Conservation (phyloP, 2,797 vertebrate genomes). For the Peromyscus eremicus region DNA sequence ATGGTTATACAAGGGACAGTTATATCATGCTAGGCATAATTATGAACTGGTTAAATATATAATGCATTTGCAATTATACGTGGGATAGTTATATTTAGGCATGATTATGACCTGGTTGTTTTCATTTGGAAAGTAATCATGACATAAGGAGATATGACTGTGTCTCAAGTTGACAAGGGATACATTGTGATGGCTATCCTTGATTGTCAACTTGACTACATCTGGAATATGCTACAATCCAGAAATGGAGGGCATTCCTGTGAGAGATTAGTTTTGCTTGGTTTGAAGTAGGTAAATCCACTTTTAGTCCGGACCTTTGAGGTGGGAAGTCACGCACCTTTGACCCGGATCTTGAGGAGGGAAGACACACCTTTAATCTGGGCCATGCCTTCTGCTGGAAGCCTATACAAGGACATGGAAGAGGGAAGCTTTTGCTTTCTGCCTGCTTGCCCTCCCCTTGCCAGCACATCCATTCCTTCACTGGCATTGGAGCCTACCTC, state of each 20-base stretch:
- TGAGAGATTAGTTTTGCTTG: background rate
- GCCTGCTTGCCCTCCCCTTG: too few species aligned
- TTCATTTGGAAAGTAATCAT: background rate
- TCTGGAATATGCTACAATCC: background rate
- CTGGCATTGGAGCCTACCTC: too few species aligned
- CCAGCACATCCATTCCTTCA: too few species aligned
- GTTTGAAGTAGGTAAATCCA: background rate
- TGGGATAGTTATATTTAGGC: background rate
- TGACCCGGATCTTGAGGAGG: background rate
- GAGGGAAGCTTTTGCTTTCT: background rate
- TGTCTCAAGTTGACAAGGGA: background rate
- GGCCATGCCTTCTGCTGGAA: background rate
- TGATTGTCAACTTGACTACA: background rate
- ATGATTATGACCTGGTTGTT: background rate
- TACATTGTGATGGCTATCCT: background rate
- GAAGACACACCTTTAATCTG: background rate
- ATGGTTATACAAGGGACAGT: background rate
- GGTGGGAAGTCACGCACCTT: background rate
- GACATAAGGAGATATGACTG: background rate
- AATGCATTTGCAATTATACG: background rate
- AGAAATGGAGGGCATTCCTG: background rate
- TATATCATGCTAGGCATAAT: background rate
- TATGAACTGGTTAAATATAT: background rate
- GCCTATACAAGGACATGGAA: background rate
- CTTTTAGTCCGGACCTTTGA: background rate